Base-by-base conservation (phyloP, 2,797 vertebrate genomes). In the Channa striata region DNA sequence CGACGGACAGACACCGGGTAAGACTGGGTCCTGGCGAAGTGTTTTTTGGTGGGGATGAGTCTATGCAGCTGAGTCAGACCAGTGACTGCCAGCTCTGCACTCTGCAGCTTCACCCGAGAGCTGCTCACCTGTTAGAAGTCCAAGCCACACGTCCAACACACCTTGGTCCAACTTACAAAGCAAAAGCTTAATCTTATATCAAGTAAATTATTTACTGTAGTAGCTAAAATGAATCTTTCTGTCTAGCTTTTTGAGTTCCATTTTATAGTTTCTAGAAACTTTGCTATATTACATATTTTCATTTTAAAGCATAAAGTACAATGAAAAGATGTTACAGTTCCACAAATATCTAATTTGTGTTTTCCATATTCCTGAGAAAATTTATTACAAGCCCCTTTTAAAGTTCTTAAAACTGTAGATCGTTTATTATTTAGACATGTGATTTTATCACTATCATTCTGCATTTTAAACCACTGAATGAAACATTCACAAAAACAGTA, bases 31-130 rank as follows among this genome's bases (percentile, higher is more conserved):
- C 5, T 11, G 12, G 53, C 59, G 52, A 63, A 65, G 72, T 44
- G 44, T 76, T 19, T 67, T 70, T 61, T 2, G 3, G 36, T 14
- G 37, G 5, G 23, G 43, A 50, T 11, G 57, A 62, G 65, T 33
- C 54, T 12, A 3, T 67, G 62, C 73, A 74, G 68, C 67, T 59
- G 11, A 70, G 54, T 54, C 54, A 36, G 50, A 59, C 40, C 47
- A 7, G n/a, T 8, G 39, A 40, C 44, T 11, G 8, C 12, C 11
- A 11, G 20, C n/a, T 42, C 11, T 25, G 8, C 10, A 46, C 25
- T 19, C 46, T 62, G 21, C 10, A 39, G 49, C 56, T 19, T 51
- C 21, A 14, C 17, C 43, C 37, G 10, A 68, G 1, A 52, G 17
- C 14, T 58, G 11, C 17, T 8, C 11, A 25, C 47, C 39, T 4